Conservation (phyloP, 2,113 vertebrate genomes). For the Erpornis zantholeuca region DNA sequence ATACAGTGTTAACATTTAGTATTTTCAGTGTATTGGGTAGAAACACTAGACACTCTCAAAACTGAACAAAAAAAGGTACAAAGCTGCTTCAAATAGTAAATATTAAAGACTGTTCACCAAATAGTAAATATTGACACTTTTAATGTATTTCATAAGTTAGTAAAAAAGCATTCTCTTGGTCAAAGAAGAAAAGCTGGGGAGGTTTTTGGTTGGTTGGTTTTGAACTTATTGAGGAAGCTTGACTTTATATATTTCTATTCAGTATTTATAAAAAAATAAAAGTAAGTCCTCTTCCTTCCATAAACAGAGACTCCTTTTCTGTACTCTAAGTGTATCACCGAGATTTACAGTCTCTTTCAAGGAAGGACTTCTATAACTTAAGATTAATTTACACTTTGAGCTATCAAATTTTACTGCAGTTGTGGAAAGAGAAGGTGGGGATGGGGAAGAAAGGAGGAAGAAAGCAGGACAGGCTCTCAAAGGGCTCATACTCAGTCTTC, state of each 20-base stretch:
- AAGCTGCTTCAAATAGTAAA: background rate
- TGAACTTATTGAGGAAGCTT: background rate
- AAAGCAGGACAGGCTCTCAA: background rate
- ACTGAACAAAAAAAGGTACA: background rate
- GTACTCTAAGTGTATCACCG: background rate
- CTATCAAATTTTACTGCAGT: background rate
- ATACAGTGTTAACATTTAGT: background rate
- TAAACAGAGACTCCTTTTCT: background rate
- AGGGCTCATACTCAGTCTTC: background rate
- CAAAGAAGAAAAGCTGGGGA: background rate
- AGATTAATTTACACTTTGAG: background rate
- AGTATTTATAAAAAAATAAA: background rate
- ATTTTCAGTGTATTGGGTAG: background rate
- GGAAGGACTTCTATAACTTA: background rate
- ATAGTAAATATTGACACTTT: background rate
- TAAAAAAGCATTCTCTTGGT: background rate
- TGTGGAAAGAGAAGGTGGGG: background rate
- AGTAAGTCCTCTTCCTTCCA: background rate
- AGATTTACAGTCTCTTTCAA: background rate
- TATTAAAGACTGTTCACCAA: background rate
- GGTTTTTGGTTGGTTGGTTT: background rate
- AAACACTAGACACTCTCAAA: background rate
- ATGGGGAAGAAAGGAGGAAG: background rate
- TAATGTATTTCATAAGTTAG: background rate
- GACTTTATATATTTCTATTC: background rate